phyloP scores from a whole-genome alignment of 2,888 invertebrate genomes.

The Clistopyga incitator region DNA sequence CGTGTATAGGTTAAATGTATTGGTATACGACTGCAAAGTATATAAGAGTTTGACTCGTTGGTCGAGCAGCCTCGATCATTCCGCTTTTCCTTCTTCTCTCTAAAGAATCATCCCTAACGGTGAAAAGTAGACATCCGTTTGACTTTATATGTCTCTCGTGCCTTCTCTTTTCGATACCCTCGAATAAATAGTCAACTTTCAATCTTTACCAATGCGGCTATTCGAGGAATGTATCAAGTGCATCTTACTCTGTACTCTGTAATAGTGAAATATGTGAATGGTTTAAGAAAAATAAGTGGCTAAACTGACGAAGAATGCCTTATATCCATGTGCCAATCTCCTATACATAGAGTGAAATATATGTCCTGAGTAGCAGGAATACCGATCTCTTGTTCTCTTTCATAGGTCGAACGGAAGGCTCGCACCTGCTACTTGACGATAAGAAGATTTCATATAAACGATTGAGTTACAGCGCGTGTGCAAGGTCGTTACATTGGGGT shows the following conservation, averaged over 20 bases:
- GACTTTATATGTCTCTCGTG: slow-evolving; percentile 5
- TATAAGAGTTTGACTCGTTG: slow-evolving; percentile 10
- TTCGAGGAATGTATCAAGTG: too few relatives aligned
- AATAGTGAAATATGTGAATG: too few relatives aligned
- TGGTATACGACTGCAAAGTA: slow-evolving; percentile 6
- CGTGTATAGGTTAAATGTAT: slow-evolving; percentile 3
- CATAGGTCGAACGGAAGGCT: slow-evolving; percentile 29
- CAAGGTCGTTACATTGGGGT: slow-evolving; percentile 75
- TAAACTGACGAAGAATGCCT: too few relatives aligned
- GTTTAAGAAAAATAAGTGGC: too few relatives aligned
- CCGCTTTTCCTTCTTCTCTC: background rate
- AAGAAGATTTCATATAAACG: slow-evolving; percentile 74
- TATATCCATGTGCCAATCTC: background rate
- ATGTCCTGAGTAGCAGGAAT: background rate
- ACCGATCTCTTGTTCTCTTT: slow-evolving; percentile 31
- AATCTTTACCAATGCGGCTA: too few relatives aligned
- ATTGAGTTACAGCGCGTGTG: slow-evolving; percentile 75
- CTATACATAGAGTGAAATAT: background rate
- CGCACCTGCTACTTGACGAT: slow-evolving; percentile 71
- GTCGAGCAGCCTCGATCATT: slow-evolving; percentile 14
- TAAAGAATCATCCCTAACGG: background rate
- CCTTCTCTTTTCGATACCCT: too few relatives aligned
- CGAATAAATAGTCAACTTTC: slow-evolving; percentile 25
- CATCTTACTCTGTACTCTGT: too few relatives aligned
- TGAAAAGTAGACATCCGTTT: slow-evolving; percentile 14